Base-by-base conservation (phyloP, 2,113 vertebrate species). In the Nothoprocta pentlandii region DNA sequence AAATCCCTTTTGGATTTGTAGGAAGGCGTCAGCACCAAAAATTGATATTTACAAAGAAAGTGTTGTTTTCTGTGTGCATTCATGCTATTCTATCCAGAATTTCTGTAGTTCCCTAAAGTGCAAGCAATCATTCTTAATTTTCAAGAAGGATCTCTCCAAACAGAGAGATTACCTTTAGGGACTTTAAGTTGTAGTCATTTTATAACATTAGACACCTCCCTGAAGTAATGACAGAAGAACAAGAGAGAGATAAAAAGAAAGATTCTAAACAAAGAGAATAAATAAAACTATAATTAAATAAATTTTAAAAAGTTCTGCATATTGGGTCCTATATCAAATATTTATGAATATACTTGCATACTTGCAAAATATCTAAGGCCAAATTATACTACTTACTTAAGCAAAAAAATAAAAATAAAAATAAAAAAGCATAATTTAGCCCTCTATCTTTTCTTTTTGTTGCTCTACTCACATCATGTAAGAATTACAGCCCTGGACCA, bases 91-190 rank as follows among this genome's bases (percentile, higher is more conserved):
- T 89, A 56, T 49, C 41, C 62, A 0, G 1, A 58, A 74, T 78
- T 47, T 41, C 59, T n/a, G 10, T 90, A 82, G 83, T 92, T 85
- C 83, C 93, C 85, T 51, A 54, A 91, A 86, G 64, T 44, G 12
- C 36, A 75, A 92, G 76, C 71, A 88, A 47, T 93, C 92, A 58
- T 85, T 95, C 71, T 92, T 89, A 75, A 90, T 92, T 93, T 89
- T 93, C 81, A 79, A 32, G 42, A 80, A 86, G 86, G 53, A 87
- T 82, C 73, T 95, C 76, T 87, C 84, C 74, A 80, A 88, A 59
- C 47, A 75, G 53, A 75, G 41, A 56, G 30, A 76, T 17, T 79
- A 54, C 70, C 92, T 93, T 82, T 36, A 66, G 85, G 69, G 93
- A 94, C 62, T 76, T 84, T 19, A 81, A 87, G 53, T 49, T 79